Conservation (phyloP, 2,888 invertebrate genomes). For the Laothoe populi region DNA sequence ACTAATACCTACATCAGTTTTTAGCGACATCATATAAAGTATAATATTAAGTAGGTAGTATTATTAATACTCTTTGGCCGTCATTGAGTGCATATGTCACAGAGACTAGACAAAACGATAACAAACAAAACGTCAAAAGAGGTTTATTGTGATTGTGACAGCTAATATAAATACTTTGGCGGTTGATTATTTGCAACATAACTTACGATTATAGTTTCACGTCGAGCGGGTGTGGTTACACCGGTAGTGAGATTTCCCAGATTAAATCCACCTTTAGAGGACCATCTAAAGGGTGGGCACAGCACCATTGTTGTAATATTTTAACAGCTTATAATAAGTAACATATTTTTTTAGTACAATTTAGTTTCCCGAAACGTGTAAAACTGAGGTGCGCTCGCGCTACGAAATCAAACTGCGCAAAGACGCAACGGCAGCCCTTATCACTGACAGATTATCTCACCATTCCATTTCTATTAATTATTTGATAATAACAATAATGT, state of each 20-base stretch:
- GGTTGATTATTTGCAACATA: constrained; percentile 5
- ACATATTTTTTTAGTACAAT: not conserved
- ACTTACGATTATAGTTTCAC: constrained; percentile 75
- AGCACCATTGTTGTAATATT: constrained; percentile 63
- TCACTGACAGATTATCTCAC: constrained; percentile 76
- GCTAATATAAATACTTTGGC: not conserved
- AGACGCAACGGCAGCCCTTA: constrained; percentile 67
- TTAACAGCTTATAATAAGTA: constrained; percentile 27
- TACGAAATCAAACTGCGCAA: constrained; percentile 59
- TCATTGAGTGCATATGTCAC: too few relatives aligned
- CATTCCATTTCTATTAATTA: constrained; percentile 82
- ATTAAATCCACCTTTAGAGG: constrained; percentile 70
- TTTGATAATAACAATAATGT: constrained; percentile 66
- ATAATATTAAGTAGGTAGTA: too few relatives aligned
- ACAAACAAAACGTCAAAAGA: too few relatives aligned
- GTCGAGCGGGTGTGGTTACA: constrained; percentile 45
- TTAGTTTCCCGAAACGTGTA: constrained; percentile 31
- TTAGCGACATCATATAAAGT: too few relatives aligned
- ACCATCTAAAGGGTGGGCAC: constrained; percentile 77
- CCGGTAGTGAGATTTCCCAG: constrained; percentile 52
- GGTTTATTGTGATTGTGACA: not conserved
- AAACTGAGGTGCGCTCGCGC: constrained; percentile 74
- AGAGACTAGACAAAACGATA: too few relatives aligned
- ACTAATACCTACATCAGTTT: not conserved
- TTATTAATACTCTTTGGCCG: too few relatives aligned